Conservation (phyloP, 2,797 vertebrate species). For the Melanotaenia trifasciata region DNA sequence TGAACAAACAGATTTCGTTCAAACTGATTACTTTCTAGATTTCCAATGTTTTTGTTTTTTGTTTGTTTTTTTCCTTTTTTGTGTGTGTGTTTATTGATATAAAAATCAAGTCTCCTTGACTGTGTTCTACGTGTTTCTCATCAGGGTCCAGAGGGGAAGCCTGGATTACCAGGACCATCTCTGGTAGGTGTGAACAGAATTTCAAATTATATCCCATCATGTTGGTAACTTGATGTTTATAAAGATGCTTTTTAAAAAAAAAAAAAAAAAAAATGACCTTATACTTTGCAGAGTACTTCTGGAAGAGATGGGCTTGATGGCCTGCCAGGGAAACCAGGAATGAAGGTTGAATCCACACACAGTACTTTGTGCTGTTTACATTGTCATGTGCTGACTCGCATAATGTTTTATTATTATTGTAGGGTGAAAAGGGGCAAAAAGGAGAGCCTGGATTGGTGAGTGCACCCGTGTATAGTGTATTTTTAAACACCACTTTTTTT, state of each 20-base stretch:
- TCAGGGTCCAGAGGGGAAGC: constrained; percentile 85
- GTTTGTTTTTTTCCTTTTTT: too few species aligned
- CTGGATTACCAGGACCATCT: constrained; percentile 78
- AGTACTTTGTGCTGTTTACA: background rate
- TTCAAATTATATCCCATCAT: background rate
- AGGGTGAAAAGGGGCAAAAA: constrained; percentile 83
- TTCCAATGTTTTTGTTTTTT: too few species aligned
- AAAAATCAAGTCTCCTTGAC: background rate
- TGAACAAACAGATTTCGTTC: too few species aligned
- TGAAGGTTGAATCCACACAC: constrained; percentile 74
- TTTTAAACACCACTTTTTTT: background rate
- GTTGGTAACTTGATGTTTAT: background rate
- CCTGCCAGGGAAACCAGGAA: constrained; percentile 73
- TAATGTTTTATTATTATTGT: constrained; percentile 30
- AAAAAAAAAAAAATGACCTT: background rate
- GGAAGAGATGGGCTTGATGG: constrained; percentile 73
- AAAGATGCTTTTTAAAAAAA: background rate
- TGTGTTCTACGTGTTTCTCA: constrained; percentile 10
- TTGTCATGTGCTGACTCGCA: constrained; percentile 2
- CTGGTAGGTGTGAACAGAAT: constrained; percentile 63
- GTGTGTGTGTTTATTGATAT: background rate
- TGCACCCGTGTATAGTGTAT: background rate
- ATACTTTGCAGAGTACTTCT: constrained; percentile 69
- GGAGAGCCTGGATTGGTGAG: constrained; percentile 82
- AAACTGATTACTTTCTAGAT: too few species aligned